Evolutionary conservation across 2,888 invertebrate genomes (phyloP), one percentile per base, ranked within the genome.

Genomic region (Linhomoeus sp.): DNA sequence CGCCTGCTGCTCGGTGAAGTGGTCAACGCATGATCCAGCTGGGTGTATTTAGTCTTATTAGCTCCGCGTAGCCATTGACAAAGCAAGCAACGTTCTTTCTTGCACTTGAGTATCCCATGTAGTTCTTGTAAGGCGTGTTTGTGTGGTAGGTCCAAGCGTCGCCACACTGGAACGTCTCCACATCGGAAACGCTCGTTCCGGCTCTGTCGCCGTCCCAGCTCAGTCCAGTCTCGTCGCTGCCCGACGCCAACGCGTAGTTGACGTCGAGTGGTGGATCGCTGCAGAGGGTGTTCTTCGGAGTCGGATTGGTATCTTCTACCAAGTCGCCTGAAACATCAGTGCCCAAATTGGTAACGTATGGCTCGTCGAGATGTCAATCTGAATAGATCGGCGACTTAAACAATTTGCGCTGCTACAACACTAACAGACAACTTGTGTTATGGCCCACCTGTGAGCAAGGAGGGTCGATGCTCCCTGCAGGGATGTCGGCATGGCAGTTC

Each of bases 261-360:
- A n/a, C 12, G 12, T 38, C 38, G 38, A 17, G 29, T 14, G 47
- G 49, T 1, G 63, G 62, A 33, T 63, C 61, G 9, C 47, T 38
- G 43, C 65, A 65, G n/a, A 50, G 41, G 5, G 47, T 50, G 48
- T 61, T 63, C 35, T 53, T 52, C 0, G 58, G 53, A 1, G 65
- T 65, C 1, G 66, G 66, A 9, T 49, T 49, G 1, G 65, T 66
- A 50, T 66, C 66, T 2, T 56, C 56, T 49, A 63, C 64, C 25
- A 66, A 52, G 51, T 66, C 66, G 9, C 66, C 66, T n/a, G 58
- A 40, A n/a, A 43, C 23, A n/a, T n/a, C 17, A 12, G 19, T 15
- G 35, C 9, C 15, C 15, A 12, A 12, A 9, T 33, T 15, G 15
- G 35, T n/a, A n/a, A n/a, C n/a, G n/a, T n/a, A n/a, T n/a, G n/a